Conservation (phyloP, 2,888 invertebrate genomes). For the Leucophora obtusa region DNA sequence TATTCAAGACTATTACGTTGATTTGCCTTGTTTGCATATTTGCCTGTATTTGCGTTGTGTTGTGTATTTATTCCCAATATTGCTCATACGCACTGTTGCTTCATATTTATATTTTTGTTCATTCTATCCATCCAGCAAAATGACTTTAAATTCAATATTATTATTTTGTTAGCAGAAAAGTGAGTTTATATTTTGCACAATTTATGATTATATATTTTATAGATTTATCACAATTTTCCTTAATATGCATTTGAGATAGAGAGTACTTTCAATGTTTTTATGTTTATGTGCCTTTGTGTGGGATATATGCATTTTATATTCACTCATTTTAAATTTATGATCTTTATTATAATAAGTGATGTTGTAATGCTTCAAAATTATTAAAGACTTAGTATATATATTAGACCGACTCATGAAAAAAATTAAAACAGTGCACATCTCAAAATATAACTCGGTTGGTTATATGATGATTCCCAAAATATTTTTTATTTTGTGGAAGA, state of each 20-base stretch:
- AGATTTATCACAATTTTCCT: neutral
- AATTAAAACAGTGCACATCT: no score
- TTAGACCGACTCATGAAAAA: no score
- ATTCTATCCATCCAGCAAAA: neutral
- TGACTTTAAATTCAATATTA: conserved; percentile 1
- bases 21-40: neutral
- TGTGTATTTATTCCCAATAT: neutral
- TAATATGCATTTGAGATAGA: neutral
- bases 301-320: no score
- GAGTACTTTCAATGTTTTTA: no score
- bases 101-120: neutral
- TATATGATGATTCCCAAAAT: no score
- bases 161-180: neutral
- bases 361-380: no score
- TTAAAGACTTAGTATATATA: no score
- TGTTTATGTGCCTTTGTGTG: no score
- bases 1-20: conserved; percentile 7
- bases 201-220: conserved; percentile 4
- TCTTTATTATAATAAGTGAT: no score
- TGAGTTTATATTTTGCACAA: neutral
- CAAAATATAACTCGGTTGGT: no score
- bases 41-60: neutral
- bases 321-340: no score
- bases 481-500: no score
- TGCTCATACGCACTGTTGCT: conserved; percentile 24